Conservation (phyloP, 2,888 invertebrate genomes). For the Linyphia triangularis region DNA sequence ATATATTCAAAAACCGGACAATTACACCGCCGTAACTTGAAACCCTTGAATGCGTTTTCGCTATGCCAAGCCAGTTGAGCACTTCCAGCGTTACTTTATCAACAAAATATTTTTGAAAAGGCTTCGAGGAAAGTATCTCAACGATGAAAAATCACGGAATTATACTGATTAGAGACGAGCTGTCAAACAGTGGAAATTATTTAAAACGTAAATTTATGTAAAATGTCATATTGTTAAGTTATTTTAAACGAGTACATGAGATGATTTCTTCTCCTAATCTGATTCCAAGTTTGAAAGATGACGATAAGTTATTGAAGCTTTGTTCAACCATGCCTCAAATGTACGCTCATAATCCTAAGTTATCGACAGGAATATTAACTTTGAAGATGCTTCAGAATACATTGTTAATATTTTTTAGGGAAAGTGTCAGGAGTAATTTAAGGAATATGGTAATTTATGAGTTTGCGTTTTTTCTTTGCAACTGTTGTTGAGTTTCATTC, state of each 20-base stretch:
- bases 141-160: constrained; percentile 13
- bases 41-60: not conserved
- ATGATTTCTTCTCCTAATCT: not conserved
- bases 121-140: not conserved
- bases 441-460: no score
- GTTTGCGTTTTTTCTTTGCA: no score
- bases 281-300: not conserved
- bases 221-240: constrained; percentile 8
- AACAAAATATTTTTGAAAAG: constrained; percentile 11
- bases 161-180: constrained; percentile 17
- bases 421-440: not conserved
- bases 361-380: not conserved
- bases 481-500: no score
- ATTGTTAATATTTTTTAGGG: not conserved
- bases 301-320: not conserved
- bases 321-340: not conserved
- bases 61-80: not conserved
- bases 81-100: not conserved
- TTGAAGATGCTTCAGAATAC: not conserved
- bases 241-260: constrained; percentile 8
- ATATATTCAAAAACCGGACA: not conserved
- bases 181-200: constrained; percentile 25
- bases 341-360: not conserved
- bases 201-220: constrained; percentile 32
- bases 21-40: not conserved